These are phyloP conservation scores for Erinaceus europaeus DNA, from an alignment of 2,113 vertebrate species.

Conservation along the genomic window DNA sequence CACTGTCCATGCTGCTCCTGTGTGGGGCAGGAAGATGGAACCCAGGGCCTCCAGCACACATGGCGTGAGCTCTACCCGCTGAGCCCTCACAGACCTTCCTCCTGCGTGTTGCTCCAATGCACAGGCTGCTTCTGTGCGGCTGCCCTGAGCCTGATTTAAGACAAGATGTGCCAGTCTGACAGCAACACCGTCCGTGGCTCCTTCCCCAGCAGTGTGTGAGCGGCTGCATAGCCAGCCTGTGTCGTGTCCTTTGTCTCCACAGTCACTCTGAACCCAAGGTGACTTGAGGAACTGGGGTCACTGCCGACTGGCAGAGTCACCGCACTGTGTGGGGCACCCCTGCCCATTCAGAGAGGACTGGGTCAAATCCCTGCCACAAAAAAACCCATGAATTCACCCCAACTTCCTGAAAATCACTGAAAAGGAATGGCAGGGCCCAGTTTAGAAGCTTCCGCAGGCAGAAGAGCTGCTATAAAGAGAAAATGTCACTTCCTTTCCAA, in stretches of 20 bases:
- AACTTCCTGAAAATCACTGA: not conserved
- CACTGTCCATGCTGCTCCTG: too few species aligned
- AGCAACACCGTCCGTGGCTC: too few species aligned
- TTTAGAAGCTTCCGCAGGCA: not conserved
- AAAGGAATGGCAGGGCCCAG: not conserved
- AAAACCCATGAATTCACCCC: not conserved
- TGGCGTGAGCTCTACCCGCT: too few species aligned
- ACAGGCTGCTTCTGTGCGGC: too few species aligned
- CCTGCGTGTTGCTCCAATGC: too few species aligned
- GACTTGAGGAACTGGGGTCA: not conserved
- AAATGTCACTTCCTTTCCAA: slow-evolving; percentile 6
- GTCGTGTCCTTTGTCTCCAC: not conserved
- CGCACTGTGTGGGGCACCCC: not conserved
- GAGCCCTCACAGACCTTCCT: too few species aligned
- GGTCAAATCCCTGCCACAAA: not conserved
- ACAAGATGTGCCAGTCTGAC: too few species aligned
- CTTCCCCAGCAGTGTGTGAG: not conserved
- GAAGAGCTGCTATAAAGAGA: not conserved
- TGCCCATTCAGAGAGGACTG: too few species aligned
- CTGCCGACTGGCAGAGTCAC: not conserved
- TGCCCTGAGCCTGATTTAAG: too few species aligned
- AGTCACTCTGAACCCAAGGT: not conserved
- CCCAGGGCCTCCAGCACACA: too few species aligned
- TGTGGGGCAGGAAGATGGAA: too few species aligned
- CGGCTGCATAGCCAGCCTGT: not conserved